Percentiles rank a stretch among this genome's conserved stretches.
Conservation (phyloP, 2,797 vertebrate species). For the Anabacerthia variegaticeps region DNA sequence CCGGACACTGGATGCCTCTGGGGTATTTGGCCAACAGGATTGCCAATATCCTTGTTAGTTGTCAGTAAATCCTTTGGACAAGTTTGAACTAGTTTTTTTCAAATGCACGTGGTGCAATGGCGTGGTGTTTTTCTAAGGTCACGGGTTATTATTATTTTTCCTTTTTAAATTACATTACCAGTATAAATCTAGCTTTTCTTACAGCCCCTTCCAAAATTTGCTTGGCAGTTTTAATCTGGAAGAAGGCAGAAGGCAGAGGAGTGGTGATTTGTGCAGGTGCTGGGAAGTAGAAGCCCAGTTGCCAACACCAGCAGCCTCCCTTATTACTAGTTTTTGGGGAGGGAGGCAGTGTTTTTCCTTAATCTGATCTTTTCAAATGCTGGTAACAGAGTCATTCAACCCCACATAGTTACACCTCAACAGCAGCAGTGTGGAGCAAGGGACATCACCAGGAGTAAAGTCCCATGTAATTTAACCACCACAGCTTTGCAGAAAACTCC, state of each 20-base stretch:
- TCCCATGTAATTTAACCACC: not conserved
- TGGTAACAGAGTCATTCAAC: not conserved
- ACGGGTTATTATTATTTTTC: not conserved
- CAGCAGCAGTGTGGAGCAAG: constrained; percentile 1
- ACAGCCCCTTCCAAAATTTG: not conserved
- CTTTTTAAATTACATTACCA: not conserved
- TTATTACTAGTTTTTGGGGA: not conserved
- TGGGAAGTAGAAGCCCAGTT: not conserved
- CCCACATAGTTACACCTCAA: constrained; percentile 27
- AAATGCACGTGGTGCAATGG: not conserved
- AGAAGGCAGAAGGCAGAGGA: not conserved
- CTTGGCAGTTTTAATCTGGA: not conserved
- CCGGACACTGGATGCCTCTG: accelerated
- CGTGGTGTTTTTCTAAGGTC: not conserved
- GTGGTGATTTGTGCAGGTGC: accelerated
- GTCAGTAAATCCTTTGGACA: not conserved
- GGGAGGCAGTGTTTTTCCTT: not conserved
- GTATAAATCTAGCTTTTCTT: constrained; percentile 1
- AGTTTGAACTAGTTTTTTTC: not conserved
- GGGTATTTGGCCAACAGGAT: not conserved
- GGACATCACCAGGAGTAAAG: not conserved
- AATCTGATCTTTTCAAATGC: not conserved
- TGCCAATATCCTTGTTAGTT: not conserved
- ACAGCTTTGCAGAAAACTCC: not conserved
- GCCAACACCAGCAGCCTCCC: not conserved